A percentile compares a stretch with the other conserved stretches of the same genome.
Conservation (phyloP, 2,888 invertebrate genomes). For the Salticus scenicus region DNA sequence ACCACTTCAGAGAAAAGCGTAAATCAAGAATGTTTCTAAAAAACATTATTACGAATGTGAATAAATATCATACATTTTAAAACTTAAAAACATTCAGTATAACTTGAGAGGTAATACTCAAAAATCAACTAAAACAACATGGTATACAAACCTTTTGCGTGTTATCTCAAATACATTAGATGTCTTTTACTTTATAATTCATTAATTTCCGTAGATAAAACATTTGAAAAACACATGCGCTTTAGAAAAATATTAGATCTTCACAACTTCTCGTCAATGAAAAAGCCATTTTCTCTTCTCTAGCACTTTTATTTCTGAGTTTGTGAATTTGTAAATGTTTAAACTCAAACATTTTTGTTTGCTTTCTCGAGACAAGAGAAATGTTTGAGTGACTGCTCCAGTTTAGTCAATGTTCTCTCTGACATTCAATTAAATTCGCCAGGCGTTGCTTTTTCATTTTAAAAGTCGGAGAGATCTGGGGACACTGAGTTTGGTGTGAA, state of each 20-base stretch:
- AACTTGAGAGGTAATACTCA: too few species aligned
- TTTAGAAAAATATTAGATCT: slow-evolving; percentile 1
- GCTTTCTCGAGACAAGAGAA: neutral
- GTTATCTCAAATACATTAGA: too few species aligned
- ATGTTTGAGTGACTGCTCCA: neutral
- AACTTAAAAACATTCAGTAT: too few species aligned
- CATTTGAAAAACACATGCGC: neutral
- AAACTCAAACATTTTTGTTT: neutral
- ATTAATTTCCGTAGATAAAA: too few species aligned
- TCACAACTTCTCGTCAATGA: neutral
- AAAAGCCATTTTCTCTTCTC: neutral
- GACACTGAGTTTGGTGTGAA: neutral
- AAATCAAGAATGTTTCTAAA: too few species aligned
- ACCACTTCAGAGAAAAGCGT: too few species aligned
- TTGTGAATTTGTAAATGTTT: neutral
- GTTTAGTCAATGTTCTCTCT: neutral
- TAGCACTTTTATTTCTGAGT: neutral
- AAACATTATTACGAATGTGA: too few species aligned
- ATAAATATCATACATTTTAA: too few species aligned
- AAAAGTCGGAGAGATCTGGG: neutral
- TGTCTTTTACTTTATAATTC: too few species aligned
- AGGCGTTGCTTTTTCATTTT: neutral
- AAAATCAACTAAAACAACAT: too few species aligned
- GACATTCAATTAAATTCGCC: neutral
- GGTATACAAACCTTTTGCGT: too few species aligned